phyloP scores from a whole-genome alignment of 2,888 invertebrate species.

The Nomada flava region DNA sequence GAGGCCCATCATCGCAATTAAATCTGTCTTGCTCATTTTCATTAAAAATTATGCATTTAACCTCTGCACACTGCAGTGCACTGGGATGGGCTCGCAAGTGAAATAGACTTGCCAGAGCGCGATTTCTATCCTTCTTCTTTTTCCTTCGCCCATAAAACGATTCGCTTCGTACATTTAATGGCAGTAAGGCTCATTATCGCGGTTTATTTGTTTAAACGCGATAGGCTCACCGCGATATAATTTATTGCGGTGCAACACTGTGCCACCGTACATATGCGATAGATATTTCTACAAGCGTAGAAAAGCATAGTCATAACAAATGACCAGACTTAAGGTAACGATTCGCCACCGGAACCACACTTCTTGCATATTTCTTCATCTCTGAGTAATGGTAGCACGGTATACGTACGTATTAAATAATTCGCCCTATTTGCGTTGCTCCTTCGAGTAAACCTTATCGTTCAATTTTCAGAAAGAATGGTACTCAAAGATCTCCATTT shows the following conservation, averaged over 20 bases:
- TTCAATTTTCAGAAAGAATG: not conserved
- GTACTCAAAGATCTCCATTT: not conserved
- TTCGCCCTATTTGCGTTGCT: conserved; percentile 32
- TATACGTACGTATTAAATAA: conserved; percentile 59
- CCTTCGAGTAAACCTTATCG: conserved; percentile 18
- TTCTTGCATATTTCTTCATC: conserved; percentile 28
- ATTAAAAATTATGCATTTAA: too few species aligned
- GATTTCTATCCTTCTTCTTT: not conserved
- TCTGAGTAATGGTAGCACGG: not conserved
- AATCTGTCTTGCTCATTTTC: too few species aligned
- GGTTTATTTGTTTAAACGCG: conserved; percentile 12
- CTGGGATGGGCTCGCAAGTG: too few species aligned
- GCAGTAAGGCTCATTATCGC: conserved; percentile 33
- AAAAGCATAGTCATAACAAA: conserved; percentile 23
- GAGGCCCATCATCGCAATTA: too few species aligned
- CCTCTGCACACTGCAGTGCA: too few species aligned
- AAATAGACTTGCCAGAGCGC: too few species aligned
- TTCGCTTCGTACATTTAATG: conserved; percentile 12
- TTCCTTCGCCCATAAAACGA: conserved; percentile 9
- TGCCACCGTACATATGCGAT: not conserved
- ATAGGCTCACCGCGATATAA: not conserved
- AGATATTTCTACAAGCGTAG: conserved; percentile 9
- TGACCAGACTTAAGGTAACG: not conserved
- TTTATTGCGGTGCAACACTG: conserved; percentile 33
- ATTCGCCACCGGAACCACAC: not conserved